Base-by-base conservation (phyloP, 2,888 invertebrate species). In the Rutpela maculata region DNA sequence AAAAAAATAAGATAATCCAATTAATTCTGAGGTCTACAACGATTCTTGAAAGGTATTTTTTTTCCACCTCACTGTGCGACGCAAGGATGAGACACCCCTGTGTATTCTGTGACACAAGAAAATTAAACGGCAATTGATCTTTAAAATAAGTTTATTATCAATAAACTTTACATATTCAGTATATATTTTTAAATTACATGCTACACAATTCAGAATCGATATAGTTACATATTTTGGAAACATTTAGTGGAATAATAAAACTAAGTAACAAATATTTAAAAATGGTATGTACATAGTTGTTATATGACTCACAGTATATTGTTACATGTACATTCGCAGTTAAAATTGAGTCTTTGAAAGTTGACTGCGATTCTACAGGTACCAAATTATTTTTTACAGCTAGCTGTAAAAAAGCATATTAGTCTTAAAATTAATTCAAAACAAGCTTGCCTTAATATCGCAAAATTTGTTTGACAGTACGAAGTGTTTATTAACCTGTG, bases 161-260 rank as follows among this genome's bases (percentile, higher is more conserved):
- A 82, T 84, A 83, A 85, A 85, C 82, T 84, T 84, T 82, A 83
- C 81, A 82, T 80, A 84, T 84, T 84, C 81, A 83, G 15, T n/a
- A 78, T 82, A 78, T 82, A 80, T 82, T 72, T 55, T 78, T 84
- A 84, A 85, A 85, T 85, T 86, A 86, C 86, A 86, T 81, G 80
- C 85, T 86, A 85, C 84, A 85, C 84, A 85, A 67, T 84, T 81
- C 80, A 84, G 82, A 84, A 81, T 81, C 80, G 82, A 83, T 85
- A 84, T 81, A 83, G 74, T 79, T 79, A 78, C 80, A 82, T 83
- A 82, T 80, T 83, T 82, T 80, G 79, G 80, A 83, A 84, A 86
- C 84, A 85, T 83, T 84, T 81, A 85, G 82, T 84, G 81, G 75
- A 79, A 76, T 76, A 78, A 80, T 62, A 65, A 75, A 56, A 74